Base-by-base conservation (phyloP, 2,797 vertebrate species). In the Lophius americanus region DNA sequence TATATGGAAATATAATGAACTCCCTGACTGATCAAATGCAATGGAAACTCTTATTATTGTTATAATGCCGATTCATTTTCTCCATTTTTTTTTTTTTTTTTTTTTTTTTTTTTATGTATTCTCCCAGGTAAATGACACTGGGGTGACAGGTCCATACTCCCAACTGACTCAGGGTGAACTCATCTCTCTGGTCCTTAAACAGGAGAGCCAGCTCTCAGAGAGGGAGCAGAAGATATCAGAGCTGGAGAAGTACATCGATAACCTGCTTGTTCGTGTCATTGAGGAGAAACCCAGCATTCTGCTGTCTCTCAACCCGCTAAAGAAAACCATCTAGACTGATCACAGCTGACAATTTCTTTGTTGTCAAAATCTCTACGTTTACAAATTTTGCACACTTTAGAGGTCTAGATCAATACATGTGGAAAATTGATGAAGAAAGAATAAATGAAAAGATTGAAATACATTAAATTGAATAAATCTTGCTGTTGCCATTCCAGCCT, bases 201-300 rank as follows among this genome's bases (percentile, higher is more conserved):
- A 98, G 88, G 95, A 97, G 78, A 93, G 89, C 0, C 86, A 91
- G 0, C 94, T 99, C 2, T 74, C 75, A 4, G 93, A 93, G 79
- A 95, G 90, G 42, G 95, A 96, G 23, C 61, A 80, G 0, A 96
- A 96, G 75, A 95, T 98, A n/a, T 85, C 88, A 0, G 94, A 97
- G 74, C 90, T 99, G 57, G 98, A 99, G 78, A 91, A 90, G 54
- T 99, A 99, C 90, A 99, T 99, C 0, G 98, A 99, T 81, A 94
- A 96, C 73, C 84, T 99, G 77, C 94, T 99, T 0, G 95, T 99
- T 70, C 93, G 95, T 0, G 93, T 99, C 73, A 98, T 99, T 62
- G 98, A 99, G 7, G 96, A 97, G 49, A 89, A 95, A 1, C 98
- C 98, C 0, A 95, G 91, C 83, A 96, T 99, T 64, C 94, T 99